Percentiles rank a stretch among this genome's conserved stretches.
These are phyloP conservation scores for Mystacides longicornis DNA, from an alignment of 2,888 invertebrate genomes.

Conservation along the genomic window DNA sequence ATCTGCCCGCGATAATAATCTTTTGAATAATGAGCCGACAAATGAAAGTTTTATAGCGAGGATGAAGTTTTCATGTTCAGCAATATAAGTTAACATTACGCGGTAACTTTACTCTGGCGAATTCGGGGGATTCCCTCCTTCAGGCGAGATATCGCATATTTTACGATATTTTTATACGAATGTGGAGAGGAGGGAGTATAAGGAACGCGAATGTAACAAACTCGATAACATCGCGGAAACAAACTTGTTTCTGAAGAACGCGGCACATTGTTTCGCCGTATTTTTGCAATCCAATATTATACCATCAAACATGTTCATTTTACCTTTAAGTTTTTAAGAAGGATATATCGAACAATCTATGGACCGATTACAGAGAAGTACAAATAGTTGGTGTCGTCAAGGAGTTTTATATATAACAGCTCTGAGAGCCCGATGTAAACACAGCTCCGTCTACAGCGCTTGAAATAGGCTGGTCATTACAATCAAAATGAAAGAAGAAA, in stretches of 20 bases:
- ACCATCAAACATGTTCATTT: too few relatives aligned
- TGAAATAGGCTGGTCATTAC: too few relatives aligned
- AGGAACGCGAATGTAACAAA: neutral
- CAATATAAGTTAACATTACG: constrained; percentile 17
- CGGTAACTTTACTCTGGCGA: constrained; percentile 6
- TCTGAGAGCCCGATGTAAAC: too few relatives aligned
- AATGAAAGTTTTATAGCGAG: constrained; percentile 1
- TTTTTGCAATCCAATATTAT: too few relatives aligned
- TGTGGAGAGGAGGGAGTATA: neutral
- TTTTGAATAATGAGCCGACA: constrained; percentile 2
- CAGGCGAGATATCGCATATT: neutral
- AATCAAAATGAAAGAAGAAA: too few relatives aligned
- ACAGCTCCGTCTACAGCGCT: too few relatives aligned
- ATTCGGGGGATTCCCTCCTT: neutral
- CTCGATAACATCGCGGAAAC: neutral
- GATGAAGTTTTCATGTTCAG: constrained; percentile 15
- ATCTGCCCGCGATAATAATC: neutral
- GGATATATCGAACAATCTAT: too few relatives aligned
- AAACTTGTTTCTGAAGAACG: neutral
- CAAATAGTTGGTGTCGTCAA: too few relatives aligned
- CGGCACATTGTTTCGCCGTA: too few relatives aligned
- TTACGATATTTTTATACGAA: constrained; percentile 2
- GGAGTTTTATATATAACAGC: too few relatives aligned
- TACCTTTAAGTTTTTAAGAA: too few relatives aligned
- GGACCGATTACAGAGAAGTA: too few relatives aligned